These are phyloP conservation scores for Phyllotreta striolata DNA, from an alignment of 2,888 invertebrate genomes.

Conservation along the genomic window DNA sequence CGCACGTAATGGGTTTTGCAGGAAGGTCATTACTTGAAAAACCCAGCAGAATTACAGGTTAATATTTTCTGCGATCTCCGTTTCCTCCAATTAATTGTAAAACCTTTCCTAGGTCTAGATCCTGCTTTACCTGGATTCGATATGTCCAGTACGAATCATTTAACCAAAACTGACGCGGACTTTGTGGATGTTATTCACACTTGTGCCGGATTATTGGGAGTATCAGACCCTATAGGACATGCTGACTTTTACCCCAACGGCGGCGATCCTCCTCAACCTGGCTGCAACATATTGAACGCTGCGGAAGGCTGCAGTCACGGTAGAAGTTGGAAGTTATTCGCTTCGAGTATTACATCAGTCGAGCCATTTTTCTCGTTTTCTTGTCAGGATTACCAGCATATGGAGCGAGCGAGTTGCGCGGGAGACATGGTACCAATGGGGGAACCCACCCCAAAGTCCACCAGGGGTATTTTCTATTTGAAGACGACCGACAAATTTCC, in stretches of 20 bases:
- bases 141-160: conserved; percentile 61
- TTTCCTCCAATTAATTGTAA: not conserved
- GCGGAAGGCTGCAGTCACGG: conserved; percentile 76
- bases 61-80: not conserved
- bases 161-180: conserved; percentile 73
- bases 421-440: conserved; percentile 47
- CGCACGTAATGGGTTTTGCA: conserved; percentile 63
- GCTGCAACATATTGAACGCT: conserved; percentile 62
- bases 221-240: conserved; percentile 69
- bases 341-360: conserved; percentile 69
- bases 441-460: conserved; percentile 43
- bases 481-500: conserved; percentile 38
- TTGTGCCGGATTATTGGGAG: conserved; percentile 72
- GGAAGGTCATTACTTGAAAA: conserved; percentile 56
- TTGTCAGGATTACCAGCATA: conserved; percentile 67
- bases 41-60: conserved; percentile 68
- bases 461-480: conserved; percentile 50
- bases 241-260: conserved; percentile 80
- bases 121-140: conserved; percentile 75
- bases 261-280: conserved; percentile 73
- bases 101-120: conserved; percentile 62
- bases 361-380: conserved; percentile 65
- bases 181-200: conserved; percentile 82
- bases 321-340: conserved; percentile 69
- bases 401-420: conserved; percentile 51